Base-by-base conservation (phyloP, 2,113 vertebrate genomes). In the Charina bottae region DNA sequence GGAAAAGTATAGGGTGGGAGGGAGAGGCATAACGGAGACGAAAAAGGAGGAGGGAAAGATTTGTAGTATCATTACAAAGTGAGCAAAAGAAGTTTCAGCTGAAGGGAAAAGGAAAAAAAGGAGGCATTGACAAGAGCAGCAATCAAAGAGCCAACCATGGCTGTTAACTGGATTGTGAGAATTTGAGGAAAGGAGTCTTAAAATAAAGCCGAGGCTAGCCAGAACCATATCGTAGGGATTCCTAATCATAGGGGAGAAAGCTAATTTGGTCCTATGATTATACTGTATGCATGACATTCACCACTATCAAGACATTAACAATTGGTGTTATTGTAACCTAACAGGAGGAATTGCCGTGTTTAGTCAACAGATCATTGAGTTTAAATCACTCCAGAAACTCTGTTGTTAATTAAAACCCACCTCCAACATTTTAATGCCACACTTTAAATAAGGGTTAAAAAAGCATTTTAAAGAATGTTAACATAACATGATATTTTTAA, bases 281-380 rank as follows among this genome's bases (percentile, higher is more conserved):
- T 11, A n/a, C n/a, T n/a, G n/a, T n/a, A 6, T 85, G 24, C 37
- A 53, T 88, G 93, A 83, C 87, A 85, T 6, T 90, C 49, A 6
- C 11, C 88, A 13, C 54, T 90, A 13, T 23, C 33, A 42, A 37
- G 72, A 42, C 17, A 8, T 53, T 60, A 24, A 54, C 87, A 55
- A 87, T 92, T 93, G 89, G 87, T 93, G 91, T 93, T 90, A 1
- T 88, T 93, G 19, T 88, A 92, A 90, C 33, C 46, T 53, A 42
- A 78, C 33, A 21, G 72, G 62, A 54, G n/a, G 62, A 13, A 12
- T 21, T 68, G 28, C 46, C 53, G 21, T 6, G 6, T 21, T 68
- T 54, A 68, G 42, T 54, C 62, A 72, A 89, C 46, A 53, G 4
- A 55, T 89, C 49, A 9, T 68, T 89, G 28, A 72, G 60, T 53